Base-by-base conservation (phyloP, 2,888 invertebrate genomes). In the Chymomyza caudatula region DNA sequence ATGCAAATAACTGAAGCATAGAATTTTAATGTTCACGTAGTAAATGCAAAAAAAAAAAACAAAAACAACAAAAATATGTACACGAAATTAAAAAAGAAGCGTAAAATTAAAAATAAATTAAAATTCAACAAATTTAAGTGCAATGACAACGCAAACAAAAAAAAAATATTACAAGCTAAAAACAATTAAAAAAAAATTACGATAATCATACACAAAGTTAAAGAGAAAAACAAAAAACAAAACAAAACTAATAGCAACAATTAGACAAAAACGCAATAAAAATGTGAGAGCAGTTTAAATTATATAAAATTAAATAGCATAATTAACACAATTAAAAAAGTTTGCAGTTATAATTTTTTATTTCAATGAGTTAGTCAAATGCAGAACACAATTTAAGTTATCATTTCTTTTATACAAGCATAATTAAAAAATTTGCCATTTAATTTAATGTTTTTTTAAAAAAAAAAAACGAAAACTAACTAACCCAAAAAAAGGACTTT, bases 11-110 rank as follows among this genome's bases (percentile, higher is more conserved):
- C 20, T 55, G 60, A 60, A 65, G 74, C 65, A 64, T 65, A 74
- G 76, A 85, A 73, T 82, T 85, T 85, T 77, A 85, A 82, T 69
- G 78, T 85, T 85, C 74, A 78, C 74, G 69, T 69, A 75, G 69
- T 63, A 42, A 63, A 58, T 37, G 53, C 42, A 60, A 44, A 53
- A 63, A 63, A 67, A 51, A 65, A 67, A 69, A 65, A 71, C 65
- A 68, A 61, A 66, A 69, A 66, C 47, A 25, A 22, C 20, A 65
- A 59, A 65, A 62, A 58, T 72, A 75, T 62, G 69, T 60, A 72
- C 65, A 67, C 57, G 55, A 51, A 67, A 62, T 52, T 47, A 63
- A 55, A 64, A 52, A 57, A 72, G 22, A 66, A 57, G 67, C 17
- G 67, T 60, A 62, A 54, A 62, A 69, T 62, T 49, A 63, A 37